Evolutionary conservation across 2,888 invertebrate species (phyloP).

Genomic region (Caenorhabditis sp.): DNA sequence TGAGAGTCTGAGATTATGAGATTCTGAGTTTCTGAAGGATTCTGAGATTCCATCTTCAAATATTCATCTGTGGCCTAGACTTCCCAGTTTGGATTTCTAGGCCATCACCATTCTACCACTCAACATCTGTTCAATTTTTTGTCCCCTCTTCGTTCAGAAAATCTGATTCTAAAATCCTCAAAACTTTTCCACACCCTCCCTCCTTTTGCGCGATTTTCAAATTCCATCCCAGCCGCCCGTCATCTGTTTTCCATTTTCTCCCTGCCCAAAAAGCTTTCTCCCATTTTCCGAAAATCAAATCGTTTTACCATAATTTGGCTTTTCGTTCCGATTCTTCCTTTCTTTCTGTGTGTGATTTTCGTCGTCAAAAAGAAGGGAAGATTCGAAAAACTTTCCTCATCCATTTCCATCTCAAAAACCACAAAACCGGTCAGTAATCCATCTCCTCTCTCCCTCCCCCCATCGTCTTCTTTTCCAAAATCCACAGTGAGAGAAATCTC

Average conservation of each 20-base stretch:
- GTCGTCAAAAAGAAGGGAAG: neutral
- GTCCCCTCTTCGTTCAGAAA: neutral
- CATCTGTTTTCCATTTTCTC: constrained; percentile 19
- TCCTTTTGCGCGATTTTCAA: constrained; percentile 19
- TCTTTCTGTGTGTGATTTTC: constrained; percentile 7
- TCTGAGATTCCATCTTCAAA: no score
- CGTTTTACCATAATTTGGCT: constrained; percentile 62
- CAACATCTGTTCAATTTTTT: neutral
- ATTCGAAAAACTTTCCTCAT: neutral
- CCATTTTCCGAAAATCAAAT: constrained; percentile 42
- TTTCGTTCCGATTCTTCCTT: constrained; percentile 31
- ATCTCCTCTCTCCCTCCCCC: constrained; percentile 21
- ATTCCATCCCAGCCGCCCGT: constrained; percentile 1
- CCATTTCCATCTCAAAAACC: constrained; percentile 50
- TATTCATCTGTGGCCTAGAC: no score
- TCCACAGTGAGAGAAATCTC: constrained; percentile 7
- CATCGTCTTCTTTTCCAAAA: constrained; percentile 34
- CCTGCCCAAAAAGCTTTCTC: neutral
- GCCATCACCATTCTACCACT: no score
- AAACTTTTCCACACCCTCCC: neutral
- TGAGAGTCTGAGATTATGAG: no score
- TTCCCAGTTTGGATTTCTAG: no score
- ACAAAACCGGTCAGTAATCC: constrained; percentile 63
- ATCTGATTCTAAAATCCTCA: neutral
- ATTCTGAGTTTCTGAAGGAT: no score